A percentile compares a stretch with the other conserved stretches of the same genome.
These are phyloP conservation scores for Caenorhabditis wallacei DNA, from an alignment of 2,888 invertebrate species.

Conservation along the genomic window DNA sequence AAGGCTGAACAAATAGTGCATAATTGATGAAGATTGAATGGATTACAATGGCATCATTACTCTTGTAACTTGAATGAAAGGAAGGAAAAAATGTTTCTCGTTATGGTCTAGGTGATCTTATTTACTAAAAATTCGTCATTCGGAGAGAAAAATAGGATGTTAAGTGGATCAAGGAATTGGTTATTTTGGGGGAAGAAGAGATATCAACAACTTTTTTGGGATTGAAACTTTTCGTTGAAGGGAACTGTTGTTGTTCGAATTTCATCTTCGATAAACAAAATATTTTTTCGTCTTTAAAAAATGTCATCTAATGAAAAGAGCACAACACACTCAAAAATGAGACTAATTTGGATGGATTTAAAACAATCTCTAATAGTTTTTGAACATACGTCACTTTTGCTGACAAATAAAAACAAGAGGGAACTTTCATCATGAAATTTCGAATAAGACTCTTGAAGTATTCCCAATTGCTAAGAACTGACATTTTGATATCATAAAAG, in stretches of 20 bases:
- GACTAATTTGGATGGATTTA: constrained; percentile 21
- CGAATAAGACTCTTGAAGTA: neutral
- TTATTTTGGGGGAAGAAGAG: neutral
- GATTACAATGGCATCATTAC: constrained; percentile 47
- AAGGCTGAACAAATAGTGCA: constrained; percentile 41
- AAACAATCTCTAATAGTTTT: constrained; percentile 5
- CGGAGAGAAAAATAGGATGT: neutral
- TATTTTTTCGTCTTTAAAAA: neutral
- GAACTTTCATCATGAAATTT: too few relatives aligned
- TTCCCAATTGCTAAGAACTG: too few relatives aligned
- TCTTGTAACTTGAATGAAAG: constrained; percentile 14
- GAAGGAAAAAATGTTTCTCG: neutral
- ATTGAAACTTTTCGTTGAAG: neutral
- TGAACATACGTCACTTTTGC: constrained; percentile 25
- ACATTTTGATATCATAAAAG: neutral
- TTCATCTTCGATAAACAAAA: too few relatives aligned
- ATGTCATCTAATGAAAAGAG: neutral
- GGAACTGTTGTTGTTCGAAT: too few relatives aligned
- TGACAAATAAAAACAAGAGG: neutral
- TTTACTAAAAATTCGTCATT: constrained; percentile 19
- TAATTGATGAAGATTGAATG: constrained; percentile 43
- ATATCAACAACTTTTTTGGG: neutral
- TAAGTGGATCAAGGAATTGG: neutral
- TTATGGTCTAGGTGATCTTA: constrained; percentile 17
- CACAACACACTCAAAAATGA: constrained; percentile 13